phyloP scores from a whole-genome alignment of 2,113 vertebrate genomes.

The Psilopsiagon aurifrons region DNA sequence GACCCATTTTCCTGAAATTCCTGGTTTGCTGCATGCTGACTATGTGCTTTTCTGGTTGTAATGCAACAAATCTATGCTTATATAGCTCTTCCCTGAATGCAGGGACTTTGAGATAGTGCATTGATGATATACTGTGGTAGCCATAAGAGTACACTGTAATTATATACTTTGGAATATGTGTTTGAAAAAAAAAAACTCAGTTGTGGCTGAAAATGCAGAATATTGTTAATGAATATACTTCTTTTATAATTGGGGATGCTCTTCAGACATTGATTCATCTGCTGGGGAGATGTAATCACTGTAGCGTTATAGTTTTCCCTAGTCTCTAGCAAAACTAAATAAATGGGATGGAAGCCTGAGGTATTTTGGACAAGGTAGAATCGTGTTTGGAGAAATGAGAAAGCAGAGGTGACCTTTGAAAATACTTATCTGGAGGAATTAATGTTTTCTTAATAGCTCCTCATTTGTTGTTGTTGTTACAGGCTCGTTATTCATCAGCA shows the following conservation, averaged over 20 bases:
- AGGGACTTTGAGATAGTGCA: background rate
- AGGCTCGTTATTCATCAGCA: background rate
- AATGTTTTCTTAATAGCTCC: constrained; percentile 32
- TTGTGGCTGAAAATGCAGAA: background rate
- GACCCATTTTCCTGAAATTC: background rate
- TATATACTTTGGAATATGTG: background rate
- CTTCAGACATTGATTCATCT: constrained; percentile 29
- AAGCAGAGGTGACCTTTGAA: constrained; percentile 49
- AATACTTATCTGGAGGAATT: constrained; percentile 1
- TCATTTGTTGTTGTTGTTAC: constrained; percentile 30
- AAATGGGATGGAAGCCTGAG: background rate
- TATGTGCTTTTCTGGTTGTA: background rate
- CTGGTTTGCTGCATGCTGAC: background rate
- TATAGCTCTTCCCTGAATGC: background rate
- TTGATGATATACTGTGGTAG: background rate
- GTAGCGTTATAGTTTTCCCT: background rate
- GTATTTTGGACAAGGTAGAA: background rate
- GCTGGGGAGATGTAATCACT: background rate
- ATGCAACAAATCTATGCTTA: background rate
- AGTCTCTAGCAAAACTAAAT: background rate
- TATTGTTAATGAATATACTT: background rate
- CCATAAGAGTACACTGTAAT: background rate
- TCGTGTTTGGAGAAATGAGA: background rate
- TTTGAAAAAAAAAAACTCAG: background rate
- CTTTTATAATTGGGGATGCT: constrained; percentile 2